These are phyloP conservation scores for Amphilophus citrinellus DNA, from an alignment of 2,113 vertebrate species.

Conservation along the genomic window DNA sequence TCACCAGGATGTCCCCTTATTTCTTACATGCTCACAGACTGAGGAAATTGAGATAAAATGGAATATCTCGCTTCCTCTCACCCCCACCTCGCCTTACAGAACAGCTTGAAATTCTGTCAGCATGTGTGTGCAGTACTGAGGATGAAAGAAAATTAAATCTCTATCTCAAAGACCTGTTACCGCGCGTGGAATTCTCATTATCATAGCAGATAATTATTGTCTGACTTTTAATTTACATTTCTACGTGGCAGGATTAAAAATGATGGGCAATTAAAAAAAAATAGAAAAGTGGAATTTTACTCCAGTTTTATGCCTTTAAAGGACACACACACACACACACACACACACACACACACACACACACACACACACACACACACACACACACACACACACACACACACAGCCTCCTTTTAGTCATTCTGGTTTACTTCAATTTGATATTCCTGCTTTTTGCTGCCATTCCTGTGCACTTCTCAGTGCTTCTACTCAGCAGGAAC, in stretches of 20 bases:
- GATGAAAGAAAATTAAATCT: conserved; percentile 64
- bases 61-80: conserved; percentile 55
- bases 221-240: conserved; percentile 65
- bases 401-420: neutral
- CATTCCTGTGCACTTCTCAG: neutral
- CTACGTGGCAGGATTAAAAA: conserved; percentile 19
- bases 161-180: conserved; percentile 51
- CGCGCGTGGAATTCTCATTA: conserved; percentile 50
- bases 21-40: conserved; percentile 27
- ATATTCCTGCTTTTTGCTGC: neutral
- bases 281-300: neutral
- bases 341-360: no score
- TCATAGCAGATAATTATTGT: conserved; percentile 58
- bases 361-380: neutral
- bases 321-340: neutral
- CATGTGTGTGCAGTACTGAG: conserved; percentile 7
- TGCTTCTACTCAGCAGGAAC: neutral
- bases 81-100: conserved; percentile 2
- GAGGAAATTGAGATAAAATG: conserved; percentile 60
- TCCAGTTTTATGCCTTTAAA: conserved; percentile 13
- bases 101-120: conserved; percentile 34
- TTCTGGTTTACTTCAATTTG: neutral
- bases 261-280: conserved; percentile 2
- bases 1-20: conserved; percentile 53
- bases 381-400: neutral